Conservation (phyloP, 1,140 invertebrate species). For the Pseudomyrmex flavicornis region DNA sequence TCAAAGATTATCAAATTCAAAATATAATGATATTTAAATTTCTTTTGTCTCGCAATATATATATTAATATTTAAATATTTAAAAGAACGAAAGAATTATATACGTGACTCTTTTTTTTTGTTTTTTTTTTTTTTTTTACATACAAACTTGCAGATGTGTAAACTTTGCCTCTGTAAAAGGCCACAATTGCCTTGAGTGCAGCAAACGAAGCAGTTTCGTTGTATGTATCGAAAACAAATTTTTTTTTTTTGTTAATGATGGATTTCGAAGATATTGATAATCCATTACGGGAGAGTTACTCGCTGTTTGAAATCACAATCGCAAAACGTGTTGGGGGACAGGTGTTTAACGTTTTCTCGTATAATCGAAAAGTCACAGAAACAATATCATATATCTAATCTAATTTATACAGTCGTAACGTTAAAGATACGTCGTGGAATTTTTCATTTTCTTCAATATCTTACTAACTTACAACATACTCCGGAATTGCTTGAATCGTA, state of each 20-base stretch:
- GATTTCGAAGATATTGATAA: conserved; percentile 31
- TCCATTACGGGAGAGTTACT: background rate
- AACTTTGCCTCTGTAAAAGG: background rate
- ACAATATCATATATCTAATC: conserved; percentile 36
- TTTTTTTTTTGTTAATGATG: background rate
- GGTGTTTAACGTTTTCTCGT: conserved; percentile 27
- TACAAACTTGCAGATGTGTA: too few species aligned
- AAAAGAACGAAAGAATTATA: too few species aligned
- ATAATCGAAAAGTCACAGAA: conserved; percentile 35
- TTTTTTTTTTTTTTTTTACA: too few species aligned
- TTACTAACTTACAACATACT: conserved; percentile 44
- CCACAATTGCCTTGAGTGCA: conserved; percentile 30
- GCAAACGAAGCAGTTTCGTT: conserved; percentile 52
- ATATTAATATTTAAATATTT: too few species aligned
- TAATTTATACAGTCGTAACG: conserved; percentile 59
- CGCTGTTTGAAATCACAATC: conserved; percentile 27
- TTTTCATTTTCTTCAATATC: conserved; percentile 32
- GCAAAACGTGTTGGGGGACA: conserved; percentile 11
- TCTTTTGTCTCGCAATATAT: background rate
- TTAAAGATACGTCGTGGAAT: conserved; percentile 59
- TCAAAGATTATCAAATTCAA: conserved; percentile 8
- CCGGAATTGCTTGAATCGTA: conserved; percentile 27
- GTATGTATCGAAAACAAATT: conserved; percentile 39
- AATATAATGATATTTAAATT: conserved; percentile 7
- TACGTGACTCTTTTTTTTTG: too few species aligned